Evolutionary conservation across 2,888 invertebrate genomes (phyloP).

Genomic region (Catocala fraxini): DNA sequence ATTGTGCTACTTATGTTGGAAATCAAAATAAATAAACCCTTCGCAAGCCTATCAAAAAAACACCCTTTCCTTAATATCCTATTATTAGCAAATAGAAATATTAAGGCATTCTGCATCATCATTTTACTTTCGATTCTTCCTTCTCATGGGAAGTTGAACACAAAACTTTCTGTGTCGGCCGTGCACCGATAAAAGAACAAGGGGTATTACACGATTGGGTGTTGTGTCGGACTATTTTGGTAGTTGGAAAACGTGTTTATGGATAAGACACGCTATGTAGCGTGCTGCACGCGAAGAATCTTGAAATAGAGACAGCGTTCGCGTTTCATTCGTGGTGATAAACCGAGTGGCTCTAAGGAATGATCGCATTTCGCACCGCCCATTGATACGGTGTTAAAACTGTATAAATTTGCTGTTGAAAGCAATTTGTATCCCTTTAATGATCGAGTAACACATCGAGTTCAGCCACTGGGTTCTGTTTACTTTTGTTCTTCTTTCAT

Average conservation of each 20-base stretch:
- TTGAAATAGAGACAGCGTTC: slow-evolving; percentile 63
- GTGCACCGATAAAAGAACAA: slow-evolving; percentile 8
- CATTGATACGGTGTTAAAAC: slow-evolving; percentile 56
- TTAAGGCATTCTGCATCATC: slow-evolving; percentile 44
- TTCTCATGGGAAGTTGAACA: slow-evolving; percentile 13
- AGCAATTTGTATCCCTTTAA: slow-evolving; percentile 49
- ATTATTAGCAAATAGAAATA: slow-evolving; percentile 45
- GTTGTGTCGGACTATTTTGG: slow-evolving; percentile 20
- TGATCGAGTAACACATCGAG: slow-evolving; percentile 37
- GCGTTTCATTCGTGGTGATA: slow-evolving; percentile 59
- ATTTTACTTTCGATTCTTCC: slow-evolving; percentile 52
- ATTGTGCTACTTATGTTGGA: background rate
- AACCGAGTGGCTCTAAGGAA: slow-evolving; percentile 58
- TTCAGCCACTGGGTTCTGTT: slow-evolving; percentile 3
- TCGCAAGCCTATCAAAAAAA: slow-evolving; percentile 27
- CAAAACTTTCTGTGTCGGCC: slow-evolving; percentile 18
- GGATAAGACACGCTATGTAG: slow-evolving; percentile 60
- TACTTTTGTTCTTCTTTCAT: slow-evolving; percentile 6
- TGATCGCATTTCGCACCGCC: slow-evolving; percentile 51
- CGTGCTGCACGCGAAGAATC: slow-evolving; percentile 69
- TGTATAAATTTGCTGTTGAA: slow-evolving; percentile 54
- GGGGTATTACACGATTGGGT: background rate
- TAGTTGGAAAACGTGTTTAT: slow-evolving; percentile 36
- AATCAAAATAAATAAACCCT: slow-evolving; percentile 29
- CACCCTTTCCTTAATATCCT: slow-evolving; percentile 23